A percentile compares a stretch with the other conserved stretches of the same genome.
These are phyloP conservation scores for Schizaphis graminum DNA, from an alignment of 2,888 invertebrate species.

Conservation along the genomic window DNA sequence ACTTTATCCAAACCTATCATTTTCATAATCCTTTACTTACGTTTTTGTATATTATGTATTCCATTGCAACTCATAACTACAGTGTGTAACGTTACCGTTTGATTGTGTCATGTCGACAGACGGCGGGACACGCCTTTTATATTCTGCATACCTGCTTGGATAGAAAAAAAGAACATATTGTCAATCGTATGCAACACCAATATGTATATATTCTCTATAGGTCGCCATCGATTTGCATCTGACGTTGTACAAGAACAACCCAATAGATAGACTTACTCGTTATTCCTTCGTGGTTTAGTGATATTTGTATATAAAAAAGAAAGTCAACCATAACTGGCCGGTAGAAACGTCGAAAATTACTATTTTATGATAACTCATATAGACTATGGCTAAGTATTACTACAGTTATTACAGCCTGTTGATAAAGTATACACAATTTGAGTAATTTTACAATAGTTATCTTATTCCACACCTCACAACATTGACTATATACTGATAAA, in stretches of 20 bases:
- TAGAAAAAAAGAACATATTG: not conserved
- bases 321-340: not conserved
- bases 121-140: not conserved
- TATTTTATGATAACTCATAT: not conserved
- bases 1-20: not conserved
- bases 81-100: not conserved
- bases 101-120: not conserved
- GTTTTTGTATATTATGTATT: not conserved
- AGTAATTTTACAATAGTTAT: not conserved
- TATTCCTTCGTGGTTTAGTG: not conserved
- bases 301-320: not conserved
- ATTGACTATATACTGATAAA: not conserved
- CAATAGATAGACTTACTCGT: not conserved
- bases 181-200: not conserved
- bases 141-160: not conserved
- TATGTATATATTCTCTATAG: not conserved
- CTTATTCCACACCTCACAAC: not conserved
- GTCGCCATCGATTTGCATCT: not conserved
- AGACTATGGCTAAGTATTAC: no score
- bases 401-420: no score
- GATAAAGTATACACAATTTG: no score
- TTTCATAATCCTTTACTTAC: not conserved
- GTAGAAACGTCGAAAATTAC: not conserved
- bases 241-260: not conserved
- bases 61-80: not conserved